Evolutionary conservation across 2,888 invertebrate genomes (phyloP).

Genomic region (Atethmia centrago): DNA sequence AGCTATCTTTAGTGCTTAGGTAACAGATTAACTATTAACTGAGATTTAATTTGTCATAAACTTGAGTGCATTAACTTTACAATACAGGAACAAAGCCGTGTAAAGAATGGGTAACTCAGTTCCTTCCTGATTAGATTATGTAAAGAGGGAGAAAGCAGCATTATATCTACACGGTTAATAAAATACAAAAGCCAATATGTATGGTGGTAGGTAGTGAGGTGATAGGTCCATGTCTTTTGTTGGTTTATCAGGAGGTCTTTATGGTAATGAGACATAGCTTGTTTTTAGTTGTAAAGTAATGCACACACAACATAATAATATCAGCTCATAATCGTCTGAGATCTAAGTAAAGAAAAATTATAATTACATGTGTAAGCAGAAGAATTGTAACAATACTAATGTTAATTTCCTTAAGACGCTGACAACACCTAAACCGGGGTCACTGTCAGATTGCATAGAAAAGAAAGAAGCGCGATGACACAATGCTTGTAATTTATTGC

Average conservation of each 20-base stretch:
- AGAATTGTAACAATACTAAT: neutral
- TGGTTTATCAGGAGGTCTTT: no score
- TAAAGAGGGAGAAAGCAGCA: neutral
- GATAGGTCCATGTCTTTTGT: no score
- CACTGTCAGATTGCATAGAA: no score
- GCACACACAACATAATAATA: neutral
- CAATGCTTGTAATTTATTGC: no score
- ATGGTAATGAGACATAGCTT: no score
- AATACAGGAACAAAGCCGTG: neutral
- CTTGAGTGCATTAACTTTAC: neutral
- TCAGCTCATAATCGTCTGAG: neutral
- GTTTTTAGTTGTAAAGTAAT: no score
- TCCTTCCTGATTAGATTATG: conserved; percentile 25
- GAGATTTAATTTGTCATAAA: conserved; percentile 27
- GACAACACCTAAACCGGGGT: no score
- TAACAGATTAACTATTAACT: conserved; percentile 3
- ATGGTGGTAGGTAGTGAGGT: no score
- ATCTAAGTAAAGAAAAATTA: neutral
- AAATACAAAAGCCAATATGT: no score
- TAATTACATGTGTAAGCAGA: neutral
- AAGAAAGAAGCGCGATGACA: no score
- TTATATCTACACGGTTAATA: no score
- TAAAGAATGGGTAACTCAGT: neutral
- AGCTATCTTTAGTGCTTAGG: conserved; percentile 13
- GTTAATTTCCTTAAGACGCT: no score